Evolutionary conservation across 2,888 invertebrate species (phyloP).

Genomic region (Agrochola circellaris): DNA sequence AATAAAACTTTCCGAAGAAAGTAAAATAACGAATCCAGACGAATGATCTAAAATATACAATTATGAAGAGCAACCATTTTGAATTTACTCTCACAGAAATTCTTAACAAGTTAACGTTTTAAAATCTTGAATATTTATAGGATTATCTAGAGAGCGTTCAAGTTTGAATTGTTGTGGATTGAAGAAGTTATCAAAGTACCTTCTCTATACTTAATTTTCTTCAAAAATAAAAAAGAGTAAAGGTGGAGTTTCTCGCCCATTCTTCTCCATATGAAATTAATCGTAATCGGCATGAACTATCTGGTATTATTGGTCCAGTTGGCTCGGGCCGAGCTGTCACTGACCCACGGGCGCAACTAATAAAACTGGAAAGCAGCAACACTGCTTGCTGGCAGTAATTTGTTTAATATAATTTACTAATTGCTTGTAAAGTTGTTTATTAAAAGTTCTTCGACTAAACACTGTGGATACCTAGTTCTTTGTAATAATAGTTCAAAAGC

Average conservation of each 20-base stretch:
- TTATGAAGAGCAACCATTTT: slow-evolving; percentile 45
- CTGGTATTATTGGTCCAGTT: no score
- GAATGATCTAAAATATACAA: slow-evolving; percentile 59
- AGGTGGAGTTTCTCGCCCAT: no score
- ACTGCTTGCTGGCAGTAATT: not conserved
- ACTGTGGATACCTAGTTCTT: not conserved
- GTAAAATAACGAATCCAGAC: slow-evolving; percentile 45
- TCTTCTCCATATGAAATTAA: no score
- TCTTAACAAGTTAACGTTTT: slow-evolving; percentile 46
- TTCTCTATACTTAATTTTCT: slow-evolving; percentile 9
- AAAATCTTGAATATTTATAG: slow-evolving; percentile 58
- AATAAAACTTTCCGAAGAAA: slow-evolving; percentile 39
- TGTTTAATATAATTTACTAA: not conserved
- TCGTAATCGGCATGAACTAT: no score
- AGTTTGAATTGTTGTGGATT: slow-evolving; percentile 39
- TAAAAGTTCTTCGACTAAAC: not conserved
- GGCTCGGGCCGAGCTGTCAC: no score
- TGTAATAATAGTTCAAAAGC: not conserved
- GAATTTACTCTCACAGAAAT: slow-evolving; percentile 40
- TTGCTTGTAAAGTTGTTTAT: not conserved
- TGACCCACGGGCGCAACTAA: no score
- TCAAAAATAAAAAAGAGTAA: no score
- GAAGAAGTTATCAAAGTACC: slow-evolving; percentile 17
- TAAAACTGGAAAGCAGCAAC: not conserved
- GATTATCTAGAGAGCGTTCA: slow-evolving; percentile 37